Evolutionary conservation across 2,797 vertebrate genomes (phyloP).

Genomic region (Delichon dasypus): DNA sequence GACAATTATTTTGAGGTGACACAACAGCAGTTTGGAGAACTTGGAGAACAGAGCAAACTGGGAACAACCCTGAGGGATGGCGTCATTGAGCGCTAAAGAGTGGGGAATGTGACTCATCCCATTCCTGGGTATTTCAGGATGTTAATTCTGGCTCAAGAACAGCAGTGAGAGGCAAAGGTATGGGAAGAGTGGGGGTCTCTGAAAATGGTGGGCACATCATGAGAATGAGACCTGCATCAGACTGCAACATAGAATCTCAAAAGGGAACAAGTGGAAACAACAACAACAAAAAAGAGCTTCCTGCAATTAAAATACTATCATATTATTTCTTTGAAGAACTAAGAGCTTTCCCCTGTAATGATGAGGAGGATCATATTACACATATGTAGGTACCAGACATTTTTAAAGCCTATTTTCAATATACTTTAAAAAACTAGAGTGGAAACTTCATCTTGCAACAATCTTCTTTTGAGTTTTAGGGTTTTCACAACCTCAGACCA

Average conservation of each 20-base stretch:
- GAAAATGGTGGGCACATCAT: neutral
- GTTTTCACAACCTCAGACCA: neutral
- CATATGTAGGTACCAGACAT: neutral
- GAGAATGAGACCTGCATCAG: neutral
- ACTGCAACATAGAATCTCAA: neutral
- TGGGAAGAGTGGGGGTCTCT: neutral
- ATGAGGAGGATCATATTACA: neutral
- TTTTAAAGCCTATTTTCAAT: neutral
- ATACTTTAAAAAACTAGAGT: neutral
- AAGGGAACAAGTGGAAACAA: neutral
- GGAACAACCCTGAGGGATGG: neutral
- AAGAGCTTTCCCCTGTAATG: neutral
- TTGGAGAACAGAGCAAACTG: neutral
- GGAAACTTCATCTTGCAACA: neutral
- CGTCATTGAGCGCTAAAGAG: neutral
- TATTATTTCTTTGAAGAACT: neutral
- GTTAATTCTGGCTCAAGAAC: neutral
- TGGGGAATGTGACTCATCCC: neutral
- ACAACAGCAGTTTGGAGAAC: neutral
- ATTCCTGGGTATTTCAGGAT: neutral
- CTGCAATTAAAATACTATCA: neutral
- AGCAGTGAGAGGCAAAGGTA: neutral
- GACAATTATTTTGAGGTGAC: neutral
- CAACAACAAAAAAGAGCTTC: neutral
- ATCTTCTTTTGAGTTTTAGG: neutral